Base-by-base conservation (phyloP, 1,140 invertebrate genomes). In the honey bee (Apis mellifera) region DNA sequence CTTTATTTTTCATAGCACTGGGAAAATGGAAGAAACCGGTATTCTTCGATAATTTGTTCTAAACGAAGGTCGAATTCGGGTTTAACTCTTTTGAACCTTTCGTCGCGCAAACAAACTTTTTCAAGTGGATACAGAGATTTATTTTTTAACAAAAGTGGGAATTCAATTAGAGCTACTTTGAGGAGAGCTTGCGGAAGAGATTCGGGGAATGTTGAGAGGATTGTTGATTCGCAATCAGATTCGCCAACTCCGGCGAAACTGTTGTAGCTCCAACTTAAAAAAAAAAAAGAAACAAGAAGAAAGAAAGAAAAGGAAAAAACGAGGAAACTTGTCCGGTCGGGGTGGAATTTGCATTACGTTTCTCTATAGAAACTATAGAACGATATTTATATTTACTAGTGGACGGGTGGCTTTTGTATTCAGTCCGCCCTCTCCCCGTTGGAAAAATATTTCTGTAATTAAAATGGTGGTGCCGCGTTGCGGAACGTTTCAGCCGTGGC, bases 361-460 rank as follows among this genome's bases (percentile, higher is more conserved):
- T 50, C 11, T 3, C n/a, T 23, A 21, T 42, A 13, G 48, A 42
- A 48, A n/a, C 60, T n/a, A n/a, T n/a, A n/a, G n/a, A 66, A 74
- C 52, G 65, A 75, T 48, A 55, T 73, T 42, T 42, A 2, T 52
- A 32, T 66, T 66, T 50, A 50, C 60, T 19, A 54, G n/a, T n/a
- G n/a, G 17, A 0, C 21, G 4, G 5, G n/a, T 5, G 23, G 48
- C 59, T 64, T 55, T 48, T 50, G 50, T 48, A 73, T 19, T 19
- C n/a, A 1, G 52, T 5, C 21, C 17, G 17, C 21, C 19, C n/a
- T 9, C 0, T 9, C 0, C 8, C 11, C 54, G n/a, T 1, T 52
- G 71, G 42, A 48, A 62, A 81, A 81, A 81, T 81, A 81, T 81
- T 66, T 74, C 62, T n/a, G 71, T 59, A 81, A 81, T 81, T 81